phyloP scores from a whole-genome alignment of 2,888 invertebrate species.

The Abrostola tripartita region DNA sequence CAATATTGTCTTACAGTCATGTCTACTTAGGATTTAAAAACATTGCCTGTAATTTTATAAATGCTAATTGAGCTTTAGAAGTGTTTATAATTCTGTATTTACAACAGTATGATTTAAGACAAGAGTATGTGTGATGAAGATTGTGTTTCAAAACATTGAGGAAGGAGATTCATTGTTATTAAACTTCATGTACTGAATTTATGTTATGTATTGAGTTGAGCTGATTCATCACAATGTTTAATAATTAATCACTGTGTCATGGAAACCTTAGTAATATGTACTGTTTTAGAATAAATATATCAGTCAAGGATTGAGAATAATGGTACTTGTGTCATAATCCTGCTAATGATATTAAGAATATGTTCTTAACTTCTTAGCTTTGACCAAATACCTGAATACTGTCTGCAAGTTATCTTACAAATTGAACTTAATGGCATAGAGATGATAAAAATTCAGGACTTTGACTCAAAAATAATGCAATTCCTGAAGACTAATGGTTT shows the following conservation, averaged over 20 bases:
- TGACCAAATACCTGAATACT: no score
- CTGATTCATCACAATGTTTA: background rate
- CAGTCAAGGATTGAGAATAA: background rate
- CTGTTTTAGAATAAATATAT: background rate
- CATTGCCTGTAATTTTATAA: no score
- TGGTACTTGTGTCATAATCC: background rate
- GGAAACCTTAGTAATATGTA: constrained; percentile 1
- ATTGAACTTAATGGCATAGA: no score
- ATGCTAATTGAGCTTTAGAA: no score
- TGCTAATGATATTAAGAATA: no score
- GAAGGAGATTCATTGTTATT: background rate
- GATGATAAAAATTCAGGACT: no score
- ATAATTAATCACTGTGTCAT: background rate
- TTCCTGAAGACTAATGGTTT: no score
- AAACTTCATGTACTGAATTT: background rate
- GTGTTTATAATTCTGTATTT: background rate
- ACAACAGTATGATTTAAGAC: background rate
- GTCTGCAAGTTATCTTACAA: no score
- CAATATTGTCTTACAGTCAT: no score
- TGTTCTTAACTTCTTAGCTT: no score
- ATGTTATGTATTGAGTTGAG: constrained; percentile 1
- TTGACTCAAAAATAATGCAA: no score
- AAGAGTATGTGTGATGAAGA: background rate
- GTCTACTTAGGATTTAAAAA: no score
- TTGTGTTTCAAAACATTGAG: background rate